phyloP scores from a whole-genome alignment of 2,888 invertebrate species.

The Andrena hattorfiana region DNA sequence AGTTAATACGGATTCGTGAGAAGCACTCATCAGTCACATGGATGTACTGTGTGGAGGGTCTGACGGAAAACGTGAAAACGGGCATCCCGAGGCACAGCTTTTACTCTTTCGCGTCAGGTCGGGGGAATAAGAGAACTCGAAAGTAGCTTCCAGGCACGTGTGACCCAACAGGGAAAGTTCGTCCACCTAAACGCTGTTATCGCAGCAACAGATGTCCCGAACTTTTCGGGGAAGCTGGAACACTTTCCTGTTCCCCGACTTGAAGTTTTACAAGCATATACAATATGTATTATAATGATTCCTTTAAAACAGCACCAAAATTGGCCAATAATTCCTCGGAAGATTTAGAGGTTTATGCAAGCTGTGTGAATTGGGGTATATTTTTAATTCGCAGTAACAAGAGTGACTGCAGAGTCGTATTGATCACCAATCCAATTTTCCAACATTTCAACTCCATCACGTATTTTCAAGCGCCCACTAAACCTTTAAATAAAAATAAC shows the following conservation, averaged over 20 bases:
- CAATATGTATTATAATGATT: too few species aligned
- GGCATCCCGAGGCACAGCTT: neutral
- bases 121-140: neutral
- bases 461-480: neutral
- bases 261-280: neutral
- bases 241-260: neutral
- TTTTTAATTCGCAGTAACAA: neutral
- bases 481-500: neutral
- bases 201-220: constrained; percentile 25
- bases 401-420: neutral
- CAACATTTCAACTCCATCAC: neutral
- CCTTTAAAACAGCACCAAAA: too few species aligned
- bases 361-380: neutral
- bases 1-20: neutral
- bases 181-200: constrained; percentile 14
- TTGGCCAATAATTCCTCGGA: too few species aligned
- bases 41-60: neutral
- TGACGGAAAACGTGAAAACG: neutral
- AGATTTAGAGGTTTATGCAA: too few species aligned
- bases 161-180: constrained; percentile 44
- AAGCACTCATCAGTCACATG: neutral
- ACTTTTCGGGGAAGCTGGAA: neutral
- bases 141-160: constrained; percentile 14
- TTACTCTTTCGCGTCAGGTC: neutral
- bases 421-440: neutral